Conservation (phyloP, 2,888 invertebrate species). For the Thalpophila matura region DNA sequence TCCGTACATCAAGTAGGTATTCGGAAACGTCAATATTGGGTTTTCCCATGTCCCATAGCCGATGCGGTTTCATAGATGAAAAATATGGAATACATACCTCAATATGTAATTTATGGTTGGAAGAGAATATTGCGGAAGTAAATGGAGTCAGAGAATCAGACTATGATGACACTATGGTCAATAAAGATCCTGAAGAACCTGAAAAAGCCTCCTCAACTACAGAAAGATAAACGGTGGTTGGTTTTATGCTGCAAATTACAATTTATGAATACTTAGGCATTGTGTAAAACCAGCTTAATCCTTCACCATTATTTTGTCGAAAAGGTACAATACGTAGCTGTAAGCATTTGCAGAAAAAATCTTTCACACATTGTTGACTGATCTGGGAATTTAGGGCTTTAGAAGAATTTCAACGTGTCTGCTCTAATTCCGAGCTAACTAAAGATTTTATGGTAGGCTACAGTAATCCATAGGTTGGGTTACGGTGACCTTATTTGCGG, state of each 20-base stretch:
- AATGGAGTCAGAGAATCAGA: background rate
- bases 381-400: conserved; percentile 31
- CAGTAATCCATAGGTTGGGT: conserved; percentile 59
- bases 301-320: background rate
- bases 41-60: background rate
- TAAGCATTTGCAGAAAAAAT: conserved; percentile 13
- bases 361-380: conserved; percentile 14
- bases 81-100: background rate
- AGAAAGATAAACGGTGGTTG: too few species aligned
- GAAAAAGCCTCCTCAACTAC: background rate
- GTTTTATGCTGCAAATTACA: too few species aligned
- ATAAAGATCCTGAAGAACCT: background rate
- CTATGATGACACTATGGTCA: background rate
- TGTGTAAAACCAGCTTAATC: too few species aligned
- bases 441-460: conserved; percentile 44
- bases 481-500: conserved; percentile 64
- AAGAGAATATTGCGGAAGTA: background rate
- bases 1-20: conserved; percentile 30
- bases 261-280: too few species aligned
- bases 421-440: conserved; percentile 23
- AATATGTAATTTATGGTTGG: background rate
- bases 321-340: background rate
- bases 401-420: conserved; percentile 11
- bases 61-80: background rate
- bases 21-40: conserved; percentile 40